Evolutionary conservation across 1,140 invertebrate genomes (phyloP).

Genomic region (Aphelenchoides fujianensis): DNA sequence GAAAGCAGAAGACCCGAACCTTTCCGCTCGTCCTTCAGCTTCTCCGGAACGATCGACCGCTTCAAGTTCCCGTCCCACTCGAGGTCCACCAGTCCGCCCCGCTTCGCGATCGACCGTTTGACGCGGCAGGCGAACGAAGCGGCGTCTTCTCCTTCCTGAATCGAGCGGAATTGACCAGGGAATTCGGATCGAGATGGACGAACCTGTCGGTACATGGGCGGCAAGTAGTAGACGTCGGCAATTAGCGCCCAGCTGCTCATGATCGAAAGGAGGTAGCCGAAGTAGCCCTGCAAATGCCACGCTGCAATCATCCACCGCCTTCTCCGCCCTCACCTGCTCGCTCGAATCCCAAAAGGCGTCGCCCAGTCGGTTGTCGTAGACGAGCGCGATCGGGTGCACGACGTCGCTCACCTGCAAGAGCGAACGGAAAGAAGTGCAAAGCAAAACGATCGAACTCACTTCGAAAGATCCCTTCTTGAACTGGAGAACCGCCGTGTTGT

Average conservation of each 20-base stretch:
- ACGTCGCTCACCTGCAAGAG: constrained; percentile 41
- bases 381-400: constrained; percentile 62
- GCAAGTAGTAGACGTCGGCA: constrained; percentile 97
- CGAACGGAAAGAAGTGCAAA: too few relatives aligned
- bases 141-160: too few relatives aligned
- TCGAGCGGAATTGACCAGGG: too few relatives aligned
- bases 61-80: constrained; percentile 64
- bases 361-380: constrained; percentile 86
- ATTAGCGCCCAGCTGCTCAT: constrained; percentile 99
- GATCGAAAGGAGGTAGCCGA: constrained; percentile 94
- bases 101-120: constrained; percentile 64
- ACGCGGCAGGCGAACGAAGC: constrained; percentile 66
- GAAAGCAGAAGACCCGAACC: constrained; percentile 22
- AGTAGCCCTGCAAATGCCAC: too few relatives aligned
- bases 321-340: too few relatives aligned
- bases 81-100: constrained; percentile 66
- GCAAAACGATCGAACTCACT: constrained; percentile 70
- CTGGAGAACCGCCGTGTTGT: too few relatives aligned
- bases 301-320: too few relatives aligned
- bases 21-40: constrained; percentile 50
- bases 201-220: too few relatives aligned
- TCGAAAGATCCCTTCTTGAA: constrained; percentile 99
- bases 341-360: constrained; percentile 99
- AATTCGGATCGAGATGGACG: too few relatives aligned
- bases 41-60: constrained; percentile 36